Conservation (phyloP, 1,140 invertebrate species). For the Chlorops oryzae region DNA sequence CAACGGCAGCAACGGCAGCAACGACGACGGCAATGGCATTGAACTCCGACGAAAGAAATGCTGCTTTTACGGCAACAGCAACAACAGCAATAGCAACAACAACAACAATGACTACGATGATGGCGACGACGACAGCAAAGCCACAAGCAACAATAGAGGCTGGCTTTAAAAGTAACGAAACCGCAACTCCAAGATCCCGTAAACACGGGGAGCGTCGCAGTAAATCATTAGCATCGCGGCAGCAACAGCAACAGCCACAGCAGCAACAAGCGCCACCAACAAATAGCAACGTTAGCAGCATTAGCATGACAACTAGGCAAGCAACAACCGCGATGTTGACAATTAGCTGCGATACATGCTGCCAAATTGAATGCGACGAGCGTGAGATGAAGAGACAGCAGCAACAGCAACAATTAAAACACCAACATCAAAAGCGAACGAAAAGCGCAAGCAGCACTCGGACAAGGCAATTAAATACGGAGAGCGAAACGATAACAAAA, state of each 20-base stretch:
- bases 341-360: conserved; percentile 17
- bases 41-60: background rate
- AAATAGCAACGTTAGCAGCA: conserved; percentile 5
- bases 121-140: conserved; percentile 5
- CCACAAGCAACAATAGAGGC: background rate
- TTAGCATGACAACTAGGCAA: no score
- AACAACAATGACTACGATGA: conserved; percentile 7
- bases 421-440: background rate
- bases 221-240: no score
- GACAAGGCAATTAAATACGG: no score
- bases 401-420: conserved; percentile 3
- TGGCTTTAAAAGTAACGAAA: no score
- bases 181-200: no score
- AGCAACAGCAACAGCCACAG: background rate
- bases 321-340: conserved; percentile 2
- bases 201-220: no score
- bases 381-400: conserved; percentile 1
- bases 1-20: background rate
- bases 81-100: conserved; percentile 1
- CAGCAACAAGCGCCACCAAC: background rate
- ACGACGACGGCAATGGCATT: background rate
- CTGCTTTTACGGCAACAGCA: background rate
- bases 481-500: no score
- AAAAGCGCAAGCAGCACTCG: no score
- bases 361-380: conserved; percentile 12